These are phyloP conservation scores for Drosophila littoralis DNA, from an alignment of 1,140 invertebrate genomes.

Conservation along the genomic window DNA sequence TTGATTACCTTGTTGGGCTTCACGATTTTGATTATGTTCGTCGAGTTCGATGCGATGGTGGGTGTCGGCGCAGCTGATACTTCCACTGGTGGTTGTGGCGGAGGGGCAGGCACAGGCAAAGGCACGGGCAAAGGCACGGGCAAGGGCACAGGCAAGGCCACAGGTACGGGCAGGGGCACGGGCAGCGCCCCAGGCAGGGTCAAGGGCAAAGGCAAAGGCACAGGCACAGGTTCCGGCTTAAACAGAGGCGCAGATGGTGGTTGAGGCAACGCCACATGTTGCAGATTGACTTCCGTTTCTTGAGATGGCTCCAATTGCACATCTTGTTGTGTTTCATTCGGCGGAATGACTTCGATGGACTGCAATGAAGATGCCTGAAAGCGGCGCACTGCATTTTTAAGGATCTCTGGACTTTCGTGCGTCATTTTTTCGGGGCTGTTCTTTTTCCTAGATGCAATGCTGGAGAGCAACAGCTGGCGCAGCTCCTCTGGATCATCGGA, in stretches of 20 bases:
- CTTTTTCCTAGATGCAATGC: slow-evolving; percentile 56
- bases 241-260: neutral
- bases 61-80: neutral
- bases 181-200: neutral
- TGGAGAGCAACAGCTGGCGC: slow-evolving; percentile 54
- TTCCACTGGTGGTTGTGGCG: neutral
- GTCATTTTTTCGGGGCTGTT: neutral
- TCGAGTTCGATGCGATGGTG: slow-evolving; percentile 1
- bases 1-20: slow-evolving; percentile 82
- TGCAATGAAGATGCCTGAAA: slow-evolving; percentile 29
- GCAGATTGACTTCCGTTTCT: neutral
- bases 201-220: slow-evolving; percentile 6
- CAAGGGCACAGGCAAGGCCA: slow-evolving; percentile 1
- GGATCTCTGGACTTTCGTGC: slow-evolving; percentile 52
- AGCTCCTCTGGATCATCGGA: slow-evolving; percentile 68
- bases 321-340: neutral
- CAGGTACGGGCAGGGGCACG: neutral
- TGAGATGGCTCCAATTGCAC: neutral
- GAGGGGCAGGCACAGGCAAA: neutral
- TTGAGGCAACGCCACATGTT: neutral
- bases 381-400: slow-evolving; percentile 73
- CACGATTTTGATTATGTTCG: slow-evolving; percentile 71
- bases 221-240: neutral
- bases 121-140: neutral
- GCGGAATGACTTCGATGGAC: neutral